A percentile compares a stretch with the other conserved stretches of the same genome.
These are phyloP conservation scores for Harmothoe impar DNA, from an alignment of 2,888 invertebrate species.

Conservation along the genomic window DNA sequence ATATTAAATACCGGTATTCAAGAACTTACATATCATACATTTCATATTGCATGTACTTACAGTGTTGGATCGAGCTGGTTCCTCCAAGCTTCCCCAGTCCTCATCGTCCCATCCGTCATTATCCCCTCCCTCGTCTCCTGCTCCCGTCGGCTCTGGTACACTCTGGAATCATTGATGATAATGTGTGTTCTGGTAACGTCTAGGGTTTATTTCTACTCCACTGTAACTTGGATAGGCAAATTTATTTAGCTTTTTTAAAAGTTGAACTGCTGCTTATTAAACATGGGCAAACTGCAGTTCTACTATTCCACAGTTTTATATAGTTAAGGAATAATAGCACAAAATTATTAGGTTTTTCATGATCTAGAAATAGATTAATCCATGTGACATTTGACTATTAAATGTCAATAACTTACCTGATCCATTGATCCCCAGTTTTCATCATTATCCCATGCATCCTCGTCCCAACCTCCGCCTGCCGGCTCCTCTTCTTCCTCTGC, in stretches of 20 bases:
- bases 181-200: neutral
- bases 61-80: slow-evolving; percentile 48
- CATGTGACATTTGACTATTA: no score
- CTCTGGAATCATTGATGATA: neutral
- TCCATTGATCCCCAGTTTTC: slow-evolving; percentile 96
- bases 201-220: neutral
- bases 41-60: no score
- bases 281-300: no score
- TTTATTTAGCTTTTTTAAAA: no score
- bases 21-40: no score
- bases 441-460: slow-evolving; percentile 90
- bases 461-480: slow-evolving; percentile 85
- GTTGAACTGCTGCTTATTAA: no score
- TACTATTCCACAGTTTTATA: no score
- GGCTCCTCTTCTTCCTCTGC: slow-evolving; percentile 8
- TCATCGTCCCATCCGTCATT: slow-evolving; percentile 92
- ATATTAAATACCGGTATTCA: no score
- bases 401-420: slow-evolving; percentile 83
- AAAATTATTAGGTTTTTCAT: no score
- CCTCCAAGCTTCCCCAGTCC: slow-evolving; percentile 81
- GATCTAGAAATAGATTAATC: no score
- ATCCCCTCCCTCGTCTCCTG: slow-evolving; percentile 71
- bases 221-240: neutral
- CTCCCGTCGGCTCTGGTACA: neutral
- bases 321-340: no score